Conservation (phyloP, 1,140 invertebrate species). For the Cherax quadricarinatus region DNA sequence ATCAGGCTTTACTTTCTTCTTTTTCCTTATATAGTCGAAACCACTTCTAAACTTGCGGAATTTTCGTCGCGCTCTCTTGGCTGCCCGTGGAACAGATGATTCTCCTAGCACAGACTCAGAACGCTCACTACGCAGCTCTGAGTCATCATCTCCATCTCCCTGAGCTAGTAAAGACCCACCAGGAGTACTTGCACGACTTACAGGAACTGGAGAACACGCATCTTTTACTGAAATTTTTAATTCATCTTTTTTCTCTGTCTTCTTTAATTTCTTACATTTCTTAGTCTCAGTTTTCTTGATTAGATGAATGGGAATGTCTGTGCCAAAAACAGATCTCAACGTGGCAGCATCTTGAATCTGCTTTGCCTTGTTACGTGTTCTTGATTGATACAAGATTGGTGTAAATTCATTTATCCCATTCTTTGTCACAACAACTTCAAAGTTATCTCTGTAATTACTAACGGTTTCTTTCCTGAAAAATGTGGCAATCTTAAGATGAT, state of each 20-base stretch:
- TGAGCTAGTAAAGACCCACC: conserved; percentile 71
- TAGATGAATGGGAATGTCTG: conserved; percentile 58
- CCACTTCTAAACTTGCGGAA: conserved; percentile 84
- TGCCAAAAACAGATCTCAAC: conserved; percentile 78
- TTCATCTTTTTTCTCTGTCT: conserved; percentile 73
- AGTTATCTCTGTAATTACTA: conserved; percentile 83
- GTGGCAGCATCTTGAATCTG: conserved; percentile 86
- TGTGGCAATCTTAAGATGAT: conserved; percentile 65
- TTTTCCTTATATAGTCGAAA: conserved; percentile 92
- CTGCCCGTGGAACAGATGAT: conserved; percentile 35
- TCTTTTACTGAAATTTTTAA: conserved; percentile 54
- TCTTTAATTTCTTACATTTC: conserved; percentile 66
- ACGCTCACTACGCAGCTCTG: conserved; percentile 65
- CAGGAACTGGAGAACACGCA: conserved; percentile 33
- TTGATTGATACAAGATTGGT: conserved; percentile 84
- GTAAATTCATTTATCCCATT: conserved; percentile 82
- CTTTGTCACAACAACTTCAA: conserved; percentile 81
- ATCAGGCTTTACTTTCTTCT: conserved; percentile 81
- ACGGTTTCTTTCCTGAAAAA: conserved; percentile 84
- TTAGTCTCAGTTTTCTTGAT: conserved; percentile 53
- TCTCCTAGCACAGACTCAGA: conserved; percentile 61
- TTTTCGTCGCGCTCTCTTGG: conserved; percentile 66
- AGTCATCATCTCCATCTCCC: conserved; percentile 78
- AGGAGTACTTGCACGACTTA: conserved; percentile 56
- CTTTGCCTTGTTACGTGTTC: conserved; percentile 86